A percentile compares a stretch with the other conserved stretches of the same genome.
phyloP scores from a whole-genome alignment of 2,888 invertebrate species.

The Drosophila putrida region DNA sequence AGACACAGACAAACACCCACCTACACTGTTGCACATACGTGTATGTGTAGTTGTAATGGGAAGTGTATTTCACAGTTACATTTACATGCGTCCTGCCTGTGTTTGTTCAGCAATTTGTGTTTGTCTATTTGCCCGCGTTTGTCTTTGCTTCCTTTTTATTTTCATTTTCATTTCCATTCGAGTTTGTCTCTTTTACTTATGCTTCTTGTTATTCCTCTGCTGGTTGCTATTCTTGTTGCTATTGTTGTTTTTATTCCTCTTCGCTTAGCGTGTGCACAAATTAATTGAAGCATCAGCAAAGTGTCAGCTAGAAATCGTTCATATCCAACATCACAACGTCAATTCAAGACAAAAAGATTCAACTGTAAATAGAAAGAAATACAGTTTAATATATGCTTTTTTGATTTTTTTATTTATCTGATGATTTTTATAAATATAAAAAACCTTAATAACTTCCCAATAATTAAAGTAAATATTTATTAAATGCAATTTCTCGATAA shows the following conservation, averaged over 20 bases:
- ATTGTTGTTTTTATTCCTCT: conserved; percentile 10
- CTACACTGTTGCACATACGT: conserved; percentile 24
- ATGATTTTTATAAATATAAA: too few relatives aligned
- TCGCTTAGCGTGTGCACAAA: conserved; percentile 41
- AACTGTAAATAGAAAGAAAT: conserved; percentile 31
- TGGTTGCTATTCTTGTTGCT: conserved; percentile 9
- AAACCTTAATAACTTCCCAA: too few relatives aligned
- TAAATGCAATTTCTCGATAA: too few relatives aligned
- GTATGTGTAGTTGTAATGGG: conserved; percentile 11
- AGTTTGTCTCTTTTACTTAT: conserved; percentile 25
- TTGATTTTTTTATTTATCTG: neutral
- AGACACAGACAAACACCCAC: conserved; percentile 23
- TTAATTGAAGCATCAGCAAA: conserved; percentile 71
- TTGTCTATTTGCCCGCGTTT: conserved; percentile 58
- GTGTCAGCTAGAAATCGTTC: conserved; percentile 24
- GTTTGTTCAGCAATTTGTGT: conserved; percentile 63
- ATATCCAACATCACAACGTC: conserved; percentile 22
- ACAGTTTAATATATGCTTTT: neutral
- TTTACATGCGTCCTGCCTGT: conserved; percentile 65
- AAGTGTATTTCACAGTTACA: conserved; percentile 45
- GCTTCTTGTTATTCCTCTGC: conserved; percentile 10
- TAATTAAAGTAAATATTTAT: too few relatives aligned
- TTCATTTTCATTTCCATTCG: conserved; percentile 45
- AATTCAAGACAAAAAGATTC: neutral
- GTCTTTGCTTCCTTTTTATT: conserved; percentile 43